Conservation (phyloP, 2,113 vertebrate species). For the Helogale parvula region DNA sequence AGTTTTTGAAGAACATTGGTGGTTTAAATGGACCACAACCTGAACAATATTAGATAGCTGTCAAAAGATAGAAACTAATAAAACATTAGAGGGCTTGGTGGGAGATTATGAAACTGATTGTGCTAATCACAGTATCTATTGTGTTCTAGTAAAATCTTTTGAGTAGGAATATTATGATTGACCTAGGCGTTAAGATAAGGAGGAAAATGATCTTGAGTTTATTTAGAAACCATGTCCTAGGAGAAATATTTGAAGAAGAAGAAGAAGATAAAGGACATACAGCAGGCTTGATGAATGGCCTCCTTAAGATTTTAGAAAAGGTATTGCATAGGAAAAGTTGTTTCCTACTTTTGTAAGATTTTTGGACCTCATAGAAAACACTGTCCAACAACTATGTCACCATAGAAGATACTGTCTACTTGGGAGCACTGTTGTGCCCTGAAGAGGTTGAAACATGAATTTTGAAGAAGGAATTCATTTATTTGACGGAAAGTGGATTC, state of each 20-base stretch:
- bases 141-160: background rate
- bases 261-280: background rate
- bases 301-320: background rate
- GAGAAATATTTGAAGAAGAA: background rate
- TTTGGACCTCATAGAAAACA: background rate
- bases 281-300: background rate
- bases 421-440: background rate
- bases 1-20: background rate
- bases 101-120: background rate
- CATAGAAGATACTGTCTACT: background rate
- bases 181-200: background rate
- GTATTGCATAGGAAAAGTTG: background rate
- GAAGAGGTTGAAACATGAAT: background rate
- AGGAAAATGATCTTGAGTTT: background rate
- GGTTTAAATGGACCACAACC: background rate
- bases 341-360: background rate
- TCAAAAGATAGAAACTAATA: background rate
- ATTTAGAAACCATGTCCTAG: background rate
- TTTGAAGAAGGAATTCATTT: background rate
- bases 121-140: background rate
- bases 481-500: background rate
- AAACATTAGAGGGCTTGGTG: background rate
- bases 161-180: background rate
- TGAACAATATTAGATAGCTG: background rate
- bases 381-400: background rate